Percentiles rank a stretch among this genome's conserved stretches.
Conservation (phyloP, 2,888 invertebrate genomes). For the Actias luna region DNA sequence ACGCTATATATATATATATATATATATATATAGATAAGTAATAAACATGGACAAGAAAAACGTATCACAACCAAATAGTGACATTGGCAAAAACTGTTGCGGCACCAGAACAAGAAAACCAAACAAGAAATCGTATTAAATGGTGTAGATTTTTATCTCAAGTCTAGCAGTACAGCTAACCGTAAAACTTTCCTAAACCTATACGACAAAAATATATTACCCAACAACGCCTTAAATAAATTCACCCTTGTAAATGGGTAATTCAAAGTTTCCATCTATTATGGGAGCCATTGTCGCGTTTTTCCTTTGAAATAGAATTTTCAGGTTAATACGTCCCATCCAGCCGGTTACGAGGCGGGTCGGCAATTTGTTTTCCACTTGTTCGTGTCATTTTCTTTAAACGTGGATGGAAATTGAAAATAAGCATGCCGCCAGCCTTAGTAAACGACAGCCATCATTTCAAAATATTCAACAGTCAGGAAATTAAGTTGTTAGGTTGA, state of each 20-base stretch:
- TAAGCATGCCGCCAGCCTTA: conserved; percentile 4
- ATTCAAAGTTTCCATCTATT: conserved; percentile 7
- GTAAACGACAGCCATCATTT: background rate
- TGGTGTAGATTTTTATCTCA: too few relatives aligned
- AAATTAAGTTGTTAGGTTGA: background rate
- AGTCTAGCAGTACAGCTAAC: too few relatives aligned
- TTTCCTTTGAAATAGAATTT: conserved; percentile 13
- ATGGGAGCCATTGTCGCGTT: background rate
- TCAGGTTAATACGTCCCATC: conserved; percentile 8
- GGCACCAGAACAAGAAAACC: too few relatives aligned
- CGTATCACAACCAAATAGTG: too few relatives aligned
- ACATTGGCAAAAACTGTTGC: too few relatives aligned
- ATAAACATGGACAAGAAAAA: too few relatives aligned
- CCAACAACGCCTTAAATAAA: background rate
- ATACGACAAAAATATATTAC: background rate
- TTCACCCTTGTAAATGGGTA: background rate
- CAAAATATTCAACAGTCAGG: background rate
- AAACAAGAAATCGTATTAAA: too few relatives aligned
- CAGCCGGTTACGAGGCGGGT: conserved; percentile 8
- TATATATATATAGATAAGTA: too few relatives aligned
- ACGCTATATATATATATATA: too few relatives aligned
- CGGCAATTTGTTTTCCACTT: conserved; percentile 15
- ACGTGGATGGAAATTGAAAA: conserved; percentile 14
- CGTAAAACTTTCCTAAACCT: too few relatives aligned
- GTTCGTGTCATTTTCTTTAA: conserved; percentile 14